Evolutionary conservation across 2,797 vertebrate genomes (phyloP).

Genomic region (Cynodonichthys magdalenae): DNA sequence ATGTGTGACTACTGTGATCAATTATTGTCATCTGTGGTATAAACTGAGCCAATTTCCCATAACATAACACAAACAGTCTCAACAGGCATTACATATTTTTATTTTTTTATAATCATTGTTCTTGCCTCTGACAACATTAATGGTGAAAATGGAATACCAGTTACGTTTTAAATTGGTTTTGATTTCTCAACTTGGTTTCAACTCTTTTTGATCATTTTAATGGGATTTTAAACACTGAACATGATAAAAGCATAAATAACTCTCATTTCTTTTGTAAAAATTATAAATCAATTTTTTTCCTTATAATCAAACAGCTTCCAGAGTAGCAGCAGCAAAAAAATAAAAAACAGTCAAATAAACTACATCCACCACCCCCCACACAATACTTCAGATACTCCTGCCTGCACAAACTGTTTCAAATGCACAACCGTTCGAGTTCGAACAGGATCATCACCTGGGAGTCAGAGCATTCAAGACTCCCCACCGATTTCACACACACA

Average conservation of each 20-base stretch:
- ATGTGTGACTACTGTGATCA: too few relatives aligned
- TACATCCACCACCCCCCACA: background rate
- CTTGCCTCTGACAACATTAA: too few relatives aligned
- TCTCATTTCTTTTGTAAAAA: background rate
- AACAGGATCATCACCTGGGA: slow-evolving; percentile 60
- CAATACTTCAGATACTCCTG: slow-evolving; percentile 4
- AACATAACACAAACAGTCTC: too few relatives aligned
- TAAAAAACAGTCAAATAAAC: background rate
- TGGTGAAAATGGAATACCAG: too few relatives aligned
- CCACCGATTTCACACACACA: too few relatives aligned
- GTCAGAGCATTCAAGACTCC: slow-evolving; percentile 41
- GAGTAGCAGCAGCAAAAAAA: background rate
- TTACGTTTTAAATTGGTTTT: too few relatives aligned
- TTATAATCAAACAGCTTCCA: background rate
- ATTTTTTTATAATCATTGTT: too few relatives aligned
- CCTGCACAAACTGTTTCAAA: slow-evolving; percentile 25
- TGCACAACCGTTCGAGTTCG: slow-evolving; percentile 7
- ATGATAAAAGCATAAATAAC: background rate
- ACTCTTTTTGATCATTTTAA: background rate
- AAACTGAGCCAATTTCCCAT: too few relatives aligned
- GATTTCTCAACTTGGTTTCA: too few relatives aligned
- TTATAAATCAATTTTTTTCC: background rate
- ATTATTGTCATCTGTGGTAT: too few relatives aligned
- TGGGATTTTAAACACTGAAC: background rate
- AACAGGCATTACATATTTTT: too few relatives aligned